Base-by-base conservation (phyloP, 2,888 invertebrate genomes). In the Ectemnius cavifrons region DNA sequence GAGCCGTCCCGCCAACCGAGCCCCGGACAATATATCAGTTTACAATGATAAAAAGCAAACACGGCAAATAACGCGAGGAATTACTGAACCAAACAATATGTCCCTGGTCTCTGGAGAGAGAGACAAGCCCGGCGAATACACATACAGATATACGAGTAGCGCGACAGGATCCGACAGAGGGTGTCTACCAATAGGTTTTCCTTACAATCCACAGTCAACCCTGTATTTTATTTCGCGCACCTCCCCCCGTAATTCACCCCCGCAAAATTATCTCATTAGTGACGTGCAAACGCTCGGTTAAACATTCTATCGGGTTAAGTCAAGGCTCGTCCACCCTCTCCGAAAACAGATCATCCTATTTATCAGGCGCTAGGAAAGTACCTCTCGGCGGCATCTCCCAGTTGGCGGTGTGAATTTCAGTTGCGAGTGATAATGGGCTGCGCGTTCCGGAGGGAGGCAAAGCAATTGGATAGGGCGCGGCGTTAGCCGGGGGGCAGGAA, bases 31-130 rank as follows among this genome's bases (percentile, higher is more conserved):
- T 88, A 88, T 88, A 88, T 87, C 87, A 86, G 89, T 88, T 87
- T 88, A 87, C 88, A 87, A 88, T 87, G 88, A 89, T 89, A 89
- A 89, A 89, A 89, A 89, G 88, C 87, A 89, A 89, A 89, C 88
- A 89, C 81, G 85, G 86, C 84, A 87, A 87, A 88, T 87, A 89
- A 89, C 87, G 84, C 78, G 83, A 86, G 86, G 87, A 89, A 88
- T 89, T 87, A 89, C 88, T 85, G 87, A 88, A 87, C 87, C 88
- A 87, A 88, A 89, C 88, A 89, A 88, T 89, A 88, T 88, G 88
- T 88, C 88, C 86, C 87, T 83, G 85, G 87, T 86, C 87, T 84
- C 85, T 80, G 72, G 85, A 86, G 85, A 86, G 83, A 83, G 73
- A 79, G 79, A 72, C 37, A 11, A 37, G 5, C 37, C 37, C 37